Percentiles rank a stretch among this genome's conserved stretches.
Conservation (phyloP, 2,113 vertebrate species). For the zebrafish (Danio rerio) region GRCz12tu NC_133185.1:32688501-32689000, state of each 20-base stretch:
- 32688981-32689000: neutral
- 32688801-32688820: neutral
- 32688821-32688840: constrained; percentile 49
- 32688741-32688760: constrained; percentile 53
- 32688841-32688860: neutral
- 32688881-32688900: neutral
- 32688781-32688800: constrained; percentile 8
- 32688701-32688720: constrained; percentile 56
- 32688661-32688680: constrained; percentile 35
- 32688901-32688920: neutral
- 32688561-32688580: constrained; percentile 45
- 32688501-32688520: constrained; percentile 19
- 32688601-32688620: constrained; percentile 57
- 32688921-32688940: neutral
- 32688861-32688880: constrained; percentile 9
- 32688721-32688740: constrained; percentile 46
- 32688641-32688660: constrained; percentile 48
- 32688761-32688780: constrained; percentile 55
- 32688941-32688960: neutral
- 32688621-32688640: constrained; percentile 48
- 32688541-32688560: constrained; percentile 5
- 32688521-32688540: constrained; percentile 33
- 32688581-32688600: constrained; percentile 55
- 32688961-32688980: neutral
- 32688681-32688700: constrained; percentile 57